phyloP scores from a whole-genome alignment of 2,888 invertebrate species.

The Melikaiella ostensackeni region DNA sequence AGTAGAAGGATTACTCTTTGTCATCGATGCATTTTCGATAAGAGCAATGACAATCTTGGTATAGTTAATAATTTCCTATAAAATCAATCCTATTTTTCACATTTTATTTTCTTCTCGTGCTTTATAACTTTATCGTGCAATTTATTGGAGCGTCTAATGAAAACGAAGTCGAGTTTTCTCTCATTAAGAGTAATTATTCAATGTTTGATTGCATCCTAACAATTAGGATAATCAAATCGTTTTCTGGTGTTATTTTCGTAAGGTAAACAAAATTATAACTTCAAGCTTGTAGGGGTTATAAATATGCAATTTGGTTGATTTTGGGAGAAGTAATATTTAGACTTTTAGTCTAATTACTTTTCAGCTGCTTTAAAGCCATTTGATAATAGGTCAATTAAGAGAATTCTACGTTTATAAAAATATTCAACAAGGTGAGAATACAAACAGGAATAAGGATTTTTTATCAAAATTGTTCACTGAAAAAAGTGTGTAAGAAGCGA shows the following conservation, averaged over 20 bases:
- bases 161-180: constrained; percentile 1
- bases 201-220: not conserved
- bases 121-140: constrained; percentile 9
- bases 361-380: too few relatives aligned
- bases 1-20: not conserved
- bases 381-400: too few relatives aligned
- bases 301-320: not conserved
- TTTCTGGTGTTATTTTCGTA: not conserved
- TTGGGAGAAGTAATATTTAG: too few relatives aligned
- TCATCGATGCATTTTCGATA: not conserved
- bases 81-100: not conserved
- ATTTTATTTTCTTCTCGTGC: not conserved
- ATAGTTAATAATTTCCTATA: not conserved
- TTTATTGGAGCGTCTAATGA: constrained; percentile 25
- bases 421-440: too few relatives aligned
- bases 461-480: too few relatives aligned
- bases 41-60: not conserved
- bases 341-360: too few relatives aligned
- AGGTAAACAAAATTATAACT: not conserved
- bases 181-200: constrained; percentile 14
- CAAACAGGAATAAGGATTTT: too few relatives aligned
- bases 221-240: constrained; percentile 4
- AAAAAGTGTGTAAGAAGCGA: too few relatives aligned
- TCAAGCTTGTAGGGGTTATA: not conserved
- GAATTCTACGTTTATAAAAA: too few relatives aligned